Percentiles rank a stretch among this genome's conserved stretches.
phyloP scores from a whole-genome alignment of 2,113 vertebrate species.

The Platycercus adscitus region DNA sequence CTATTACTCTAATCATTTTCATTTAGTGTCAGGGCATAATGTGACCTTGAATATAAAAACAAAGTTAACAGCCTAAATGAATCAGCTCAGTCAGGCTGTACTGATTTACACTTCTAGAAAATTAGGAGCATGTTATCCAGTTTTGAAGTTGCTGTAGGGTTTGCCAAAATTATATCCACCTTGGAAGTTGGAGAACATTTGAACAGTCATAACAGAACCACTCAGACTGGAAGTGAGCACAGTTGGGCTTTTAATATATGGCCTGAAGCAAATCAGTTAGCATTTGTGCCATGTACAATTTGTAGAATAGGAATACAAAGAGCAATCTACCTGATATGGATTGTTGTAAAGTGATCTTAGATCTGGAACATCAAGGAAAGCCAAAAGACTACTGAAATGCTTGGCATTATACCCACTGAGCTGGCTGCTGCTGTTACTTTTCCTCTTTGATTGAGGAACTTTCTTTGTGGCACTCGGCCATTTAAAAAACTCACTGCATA shows the following conservation, averaged over 20 bases:
- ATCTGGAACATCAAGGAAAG: not conserved
- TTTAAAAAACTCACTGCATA: not conserved
- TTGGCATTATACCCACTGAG: not conserved
- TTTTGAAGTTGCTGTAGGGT: not conserved
- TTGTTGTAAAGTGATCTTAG: not conserved
- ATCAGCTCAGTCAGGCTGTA: not conserved
- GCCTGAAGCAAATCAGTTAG: not conserved
- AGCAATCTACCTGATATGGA: not conserved
- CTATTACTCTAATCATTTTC: not conserved
- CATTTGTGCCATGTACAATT: not conserved
- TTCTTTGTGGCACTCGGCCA: not conserved
- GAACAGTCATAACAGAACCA: not conserved
- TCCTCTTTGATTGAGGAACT: not conserved
- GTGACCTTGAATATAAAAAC: not conserved
- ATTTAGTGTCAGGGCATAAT: not conserved
- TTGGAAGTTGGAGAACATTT: not conserved
- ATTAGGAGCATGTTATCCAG: not conserved
- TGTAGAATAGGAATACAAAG: not conserved
- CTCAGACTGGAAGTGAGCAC: not conserved
- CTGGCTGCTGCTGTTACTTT: not conserved
- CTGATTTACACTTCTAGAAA: not conserved
- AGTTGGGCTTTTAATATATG: not conserved
- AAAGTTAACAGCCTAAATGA: not conserved
- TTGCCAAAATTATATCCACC: not conserved
- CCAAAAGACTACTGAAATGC: not conserved